Evolutionary conservation across 2,113 vertebrate species (phyloP).

Genomic region (Etheostoma cragini): DNA sequence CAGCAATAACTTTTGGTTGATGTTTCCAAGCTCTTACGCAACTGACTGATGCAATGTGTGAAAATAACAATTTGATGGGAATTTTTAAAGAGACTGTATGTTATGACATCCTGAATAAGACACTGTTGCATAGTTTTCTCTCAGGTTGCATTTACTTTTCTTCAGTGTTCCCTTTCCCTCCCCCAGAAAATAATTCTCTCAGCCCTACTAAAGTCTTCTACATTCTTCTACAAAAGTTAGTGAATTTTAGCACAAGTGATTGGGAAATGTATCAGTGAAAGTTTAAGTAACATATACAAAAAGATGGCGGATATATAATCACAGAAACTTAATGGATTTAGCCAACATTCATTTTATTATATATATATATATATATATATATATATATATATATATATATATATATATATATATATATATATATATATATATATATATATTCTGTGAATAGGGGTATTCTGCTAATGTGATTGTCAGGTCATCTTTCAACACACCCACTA

Average conservation of each 20-base stretch:
- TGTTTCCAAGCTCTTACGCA: constrained; percentile 13
- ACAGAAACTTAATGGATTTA: neutral
- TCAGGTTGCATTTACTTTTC: constrained; percentile 15
- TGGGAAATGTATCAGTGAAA: neutral
- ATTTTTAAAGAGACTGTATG: neutral
- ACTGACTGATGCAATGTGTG: constrained; percentile 32
- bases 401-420: too few relatives aligned
- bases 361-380: too few relatives aligned
- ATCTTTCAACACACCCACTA: too few relatives aligned
- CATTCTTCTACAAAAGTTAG: neutral
- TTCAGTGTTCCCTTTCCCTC: constrained; percentile 14
- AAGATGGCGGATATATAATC: too few relatives aligned
- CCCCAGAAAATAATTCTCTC: neutral
- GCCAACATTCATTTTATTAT: neutral
- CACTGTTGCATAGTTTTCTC: constrained; percentile 21
- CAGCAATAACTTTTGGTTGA: constrained; percentile 4
- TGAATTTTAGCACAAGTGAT: neutral
- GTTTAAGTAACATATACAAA: too few relatives aligned
- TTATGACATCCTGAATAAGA: constrained; percentile 10
- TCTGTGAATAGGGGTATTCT: too few relatives aligned
- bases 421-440: too few relatives aligned
- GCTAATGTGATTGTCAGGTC: too few relatives aligned
- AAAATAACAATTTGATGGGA: constrained; percentile 21
- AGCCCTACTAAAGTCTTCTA: neutral
- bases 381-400: too few relatives aligned